These are phyloP conservation scores for Endotricha flammealis DNA, from an alignment of 2,888 invertebrate genomes.

Conservation along the genomic window DNA sequence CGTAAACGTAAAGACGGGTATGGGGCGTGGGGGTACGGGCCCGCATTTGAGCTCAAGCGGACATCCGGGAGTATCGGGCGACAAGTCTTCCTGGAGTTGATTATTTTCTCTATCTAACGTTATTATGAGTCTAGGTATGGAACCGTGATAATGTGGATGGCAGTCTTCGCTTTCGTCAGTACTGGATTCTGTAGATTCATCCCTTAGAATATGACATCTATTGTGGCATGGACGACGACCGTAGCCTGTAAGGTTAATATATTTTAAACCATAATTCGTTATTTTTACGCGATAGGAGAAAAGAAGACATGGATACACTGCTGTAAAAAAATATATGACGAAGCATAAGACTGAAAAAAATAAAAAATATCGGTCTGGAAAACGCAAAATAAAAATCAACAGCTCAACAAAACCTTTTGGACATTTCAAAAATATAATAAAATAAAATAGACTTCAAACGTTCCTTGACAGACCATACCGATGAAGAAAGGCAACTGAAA, in stretches of 20 bases:
- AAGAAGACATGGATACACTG: background rate
- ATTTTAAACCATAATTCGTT: background rate
- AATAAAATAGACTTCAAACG: background rate
- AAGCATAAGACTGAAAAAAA: background rate
- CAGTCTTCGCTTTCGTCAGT: conserved; percentile 60
- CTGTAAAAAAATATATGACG: conserved; percentile 7
- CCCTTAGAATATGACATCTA: conserved; percentile 45
- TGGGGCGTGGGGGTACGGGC: conserved; percentile 40
- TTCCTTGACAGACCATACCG: too few species aligned
- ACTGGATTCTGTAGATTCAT: conserved; percentile 66
- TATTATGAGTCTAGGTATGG: conserved; percentile 63
- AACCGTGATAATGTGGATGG: conserved; percentile 56
- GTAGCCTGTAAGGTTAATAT: conserved; percentile 55
- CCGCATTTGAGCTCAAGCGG: conserved; percentile 45
- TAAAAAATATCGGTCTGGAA: background rate
- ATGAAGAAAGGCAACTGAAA: too few species aligned
- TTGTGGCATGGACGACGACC: conserved; percentile 48
- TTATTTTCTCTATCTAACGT: conserved; percentile 62
- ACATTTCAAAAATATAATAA: background rate
- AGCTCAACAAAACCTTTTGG: too few species aligned
- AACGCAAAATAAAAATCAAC: too few species aligned
- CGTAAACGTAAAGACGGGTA: conserved; percentile 66
- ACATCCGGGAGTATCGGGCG: conserved; percentile 61
- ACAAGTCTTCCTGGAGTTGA: conserved; percentile 54
- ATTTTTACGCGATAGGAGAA: background rate